Percentiles rank a stretch among this genome's conserved stretches.
These are phyloP conservation scores for Noctua fimbriata DNA, from an alignment of 2,888 invertebrate genomes.

Conservation along the genomic window DNA sequence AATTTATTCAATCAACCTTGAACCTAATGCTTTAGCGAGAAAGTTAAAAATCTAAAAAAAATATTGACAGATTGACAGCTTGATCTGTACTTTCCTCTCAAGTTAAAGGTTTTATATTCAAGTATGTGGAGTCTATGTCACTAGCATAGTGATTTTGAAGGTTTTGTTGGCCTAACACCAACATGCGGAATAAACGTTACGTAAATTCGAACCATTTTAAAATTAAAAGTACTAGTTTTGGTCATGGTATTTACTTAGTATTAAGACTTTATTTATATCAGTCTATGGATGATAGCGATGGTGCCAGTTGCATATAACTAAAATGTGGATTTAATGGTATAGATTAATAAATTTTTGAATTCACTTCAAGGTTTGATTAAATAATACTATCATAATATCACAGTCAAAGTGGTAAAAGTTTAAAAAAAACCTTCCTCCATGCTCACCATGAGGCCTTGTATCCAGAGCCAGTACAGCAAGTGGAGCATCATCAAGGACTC, in stretches of 20 bases:
- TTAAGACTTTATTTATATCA: too few relatives aligned
- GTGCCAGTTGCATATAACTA: too few relatives aligned
- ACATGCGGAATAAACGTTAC: neutral
- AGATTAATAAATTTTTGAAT: too few relatives aligned
- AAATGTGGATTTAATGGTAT: too few relatives aligned
- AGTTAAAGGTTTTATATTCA: neutral
- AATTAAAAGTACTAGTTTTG: neutral
- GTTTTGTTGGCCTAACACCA: neutral
- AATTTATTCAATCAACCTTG: too few relatives aligned
- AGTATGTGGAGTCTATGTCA: neutral
- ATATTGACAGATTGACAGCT: too few relatives aligned
- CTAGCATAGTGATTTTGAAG: neutral
- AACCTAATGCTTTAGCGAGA: too few relatives aligned
- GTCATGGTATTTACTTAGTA: too few relatives aligned
- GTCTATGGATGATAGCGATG: too few relatives aligned
- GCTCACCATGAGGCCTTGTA: constrained; percentile 84
- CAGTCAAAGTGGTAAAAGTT: neutral
- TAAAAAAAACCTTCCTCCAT: too few relatives aligned
- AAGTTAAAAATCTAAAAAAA: too few relatives aligned
- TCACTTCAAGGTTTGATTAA: too few relatives aligned
- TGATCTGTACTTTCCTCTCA: neutral
- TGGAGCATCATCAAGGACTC: constrained; percentile 85
- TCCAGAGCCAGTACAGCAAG: constrained; percentile 86
- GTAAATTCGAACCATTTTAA: neutral
- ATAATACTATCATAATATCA: neutral